Base-by-base conservation (phyloP, 1,140 invertebrate species). In the Aphelinus certus region DNA sequence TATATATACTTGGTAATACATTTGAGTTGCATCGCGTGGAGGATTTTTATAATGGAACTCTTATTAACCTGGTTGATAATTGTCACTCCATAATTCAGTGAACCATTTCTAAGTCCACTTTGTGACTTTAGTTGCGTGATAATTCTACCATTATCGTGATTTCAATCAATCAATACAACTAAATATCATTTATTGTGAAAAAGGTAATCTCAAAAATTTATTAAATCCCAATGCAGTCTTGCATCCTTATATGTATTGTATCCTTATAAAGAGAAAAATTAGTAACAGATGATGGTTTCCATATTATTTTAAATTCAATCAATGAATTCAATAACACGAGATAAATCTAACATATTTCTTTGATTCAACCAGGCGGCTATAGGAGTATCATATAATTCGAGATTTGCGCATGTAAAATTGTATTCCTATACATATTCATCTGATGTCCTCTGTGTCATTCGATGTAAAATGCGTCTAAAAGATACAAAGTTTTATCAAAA, bases 381-480 rank as follows among this genome's bases (percentile, higher is more conserved):
- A 74, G 26, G 26, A 26, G 26, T 55, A 3, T 62, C 26, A 62
- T 74, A 74, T 46, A 56, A 74, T 68, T 74, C 48, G 68, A 74
- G 7, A 58, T 74, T 74, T 74, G 51, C 57, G 65, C 48, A 68
- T 45, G 45, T 61, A 67, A 74, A 49, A 64, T 45, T 43, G 58
- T 66, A 66, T 72, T 56, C 58, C 72, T 62, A 26, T 26, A 26
- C 26, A 62, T 61, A 51, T 74, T 74, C 63, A 74, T 74, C 72
- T 76, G 61, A 76, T 49, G 66, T 76, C 71, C 66, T 60, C 71
- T 71, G 67, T 76, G 68, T 71, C 62, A 26, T 76, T 71, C 57
- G 65, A 47, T 70, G 10, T 42, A 26, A 26, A 26, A 26, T 26
- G 26, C 26, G 26, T 26, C 26, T 26, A 26, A 26, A 26, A 26